Evolutionary conservation across 2,113 vertebrate species (phyloP).

Genomic region (Pseudorasbora parva): DNA sequence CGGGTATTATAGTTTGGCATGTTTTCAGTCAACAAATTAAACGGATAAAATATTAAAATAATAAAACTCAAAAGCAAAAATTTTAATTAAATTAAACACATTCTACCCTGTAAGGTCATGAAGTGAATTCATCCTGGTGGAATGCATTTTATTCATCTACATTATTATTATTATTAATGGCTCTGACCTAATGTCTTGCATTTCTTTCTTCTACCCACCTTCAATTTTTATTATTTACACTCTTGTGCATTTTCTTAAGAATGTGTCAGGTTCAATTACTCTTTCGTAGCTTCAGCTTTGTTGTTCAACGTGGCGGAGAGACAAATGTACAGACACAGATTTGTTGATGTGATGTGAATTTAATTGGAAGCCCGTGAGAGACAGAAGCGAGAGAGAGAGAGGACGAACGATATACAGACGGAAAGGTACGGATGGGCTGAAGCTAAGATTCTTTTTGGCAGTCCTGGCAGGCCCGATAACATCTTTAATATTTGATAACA

Average conservation of each 20-base stretch:
- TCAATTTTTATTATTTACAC: slow-evolving; percentile 42
- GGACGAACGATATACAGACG: background rate
- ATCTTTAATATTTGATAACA: slow-evolving; percentile 82
- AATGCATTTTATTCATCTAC: slow-evolving; percentile 29
- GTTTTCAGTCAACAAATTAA: background rate
- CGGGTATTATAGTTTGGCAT: background rate
- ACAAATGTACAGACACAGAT: slow-evolving; percentile 2
- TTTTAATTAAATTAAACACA: background rate
- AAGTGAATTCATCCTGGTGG: slow-evolving; percentile 19
- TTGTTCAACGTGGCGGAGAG: slow-evolving; percentile 27
- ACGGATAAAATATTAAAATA: background rate
- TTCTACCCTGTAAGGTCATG: background rate
- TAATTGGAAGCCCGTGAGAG: background rate
- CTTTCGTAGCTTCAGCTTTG: slow-evolving; percentile 16
- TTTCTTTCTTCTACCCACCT: slow-evolving; percentile 9
- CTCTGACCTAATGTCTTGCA: slow-evolving; percentile 23
- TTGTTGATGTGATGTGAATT: slow-evolving; percentile 41
- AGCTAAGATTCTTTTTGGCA: slow-evolving; percentile 43
- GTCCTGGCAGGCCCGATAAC: slow-evolving; percentile 70
- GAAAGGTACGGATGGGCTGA: background rate
- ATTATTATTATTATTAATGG: slow-evolving; percentile 32
- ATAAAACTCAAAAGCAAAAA: background rate
- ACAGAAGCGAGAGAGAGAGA: background rate
- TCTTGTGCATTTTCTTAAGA: slow-evolving; percentile 32
- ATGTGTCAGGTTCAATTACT: slow-evolving; percentile 34